Conservation (phyloP, 2,113 vertebrate genomes). For the Varanus komodoensis region DNA sequence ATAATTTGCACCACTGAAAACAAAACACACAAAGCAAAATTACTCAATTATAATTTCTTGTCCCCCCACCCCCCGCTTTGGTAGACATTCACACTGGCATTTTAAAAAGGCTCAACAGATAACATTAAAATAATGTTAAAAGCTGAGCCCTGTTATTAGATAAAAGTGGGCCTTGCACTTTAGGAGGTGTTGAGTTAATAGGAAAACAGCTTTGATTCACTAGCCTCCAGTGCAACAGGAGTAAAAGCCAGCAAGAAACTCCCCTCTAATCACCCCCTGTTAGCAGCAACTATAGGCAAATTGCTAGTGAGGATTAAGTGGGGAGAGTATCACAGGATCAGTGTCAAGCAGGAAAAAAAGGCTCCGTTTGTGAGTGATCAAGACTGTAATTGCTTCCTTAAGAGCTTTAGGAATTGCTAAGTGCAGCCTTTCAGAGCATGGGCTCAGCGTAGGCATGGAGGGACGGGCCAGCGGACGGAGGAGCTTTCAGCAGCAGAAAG, state of each 20-base stretch:
- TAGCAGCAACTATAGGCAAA: constrained; percentile 82
- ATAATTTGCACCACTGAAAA: background rate
- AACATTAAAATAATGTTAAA: constrained; percentile 41
- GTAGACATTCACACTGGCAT: constrained; percentile 25
- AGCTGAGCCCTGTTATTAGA: constrained; percentile 67
- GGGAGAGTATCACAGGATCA: constrained; percentile 81
- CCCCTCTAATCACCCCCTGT: constrained; percentile 81
- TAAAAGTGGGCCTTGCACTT: constrained; percentile 68
- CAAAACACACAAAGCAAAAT: background rate
- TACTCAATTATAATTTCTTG: background rate
- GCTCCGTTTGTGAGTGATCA: constrained; percentile 82
- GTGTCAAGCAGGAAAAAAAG: constrained; percentile 81
- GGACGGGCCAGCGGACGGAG: constrained; percentile 16
- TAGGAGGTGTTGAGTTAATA: constrained; percentile 76
- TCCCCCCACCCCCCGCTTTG: background rate
- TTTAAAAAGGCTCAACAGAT: constrained; percentile 45
- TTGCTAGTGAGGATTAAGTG: constrained; percentile 82
- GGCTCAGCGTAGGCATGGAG: constrained; percentile 41
- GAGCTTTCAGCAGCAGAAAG: background rate
- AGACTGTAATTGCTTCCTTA: constrained; percentile 78
- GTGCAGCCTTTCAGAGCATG: constrained; percentile 47
- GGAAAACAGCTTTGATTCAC: constrained; percentile 73
- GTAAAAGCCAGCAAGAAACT: constrained; percentile 71
- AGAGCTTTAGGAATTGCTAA: constrained; percentile 71
- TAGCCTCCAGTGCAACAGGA: constrained; percentile 70